Base-by-base conservation (phyloP, 2,113 vertebrate species). In the Scomber japonicus region DNA sequence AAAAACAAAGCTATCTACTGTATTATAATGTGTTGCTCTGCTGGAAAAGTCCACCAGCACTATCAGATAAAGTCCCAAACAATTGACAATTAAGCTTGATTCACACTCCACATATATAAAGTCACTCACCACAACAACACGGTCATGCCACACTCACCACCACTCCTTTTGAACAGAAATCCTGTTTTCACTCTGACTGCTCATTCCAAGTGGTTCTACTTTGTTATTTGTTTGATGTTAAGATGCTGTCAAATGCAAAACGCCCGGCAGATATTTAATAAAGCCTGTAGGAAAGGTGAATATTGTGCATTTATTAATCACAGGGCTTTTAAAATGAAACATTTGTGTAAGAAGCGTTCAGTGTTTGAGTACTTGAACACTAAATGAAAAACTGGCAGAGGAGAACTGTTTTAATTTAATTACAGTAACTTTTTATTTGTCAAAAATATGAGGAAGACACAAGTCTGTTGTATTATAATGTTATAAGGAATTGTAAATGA, bases 301-400 rank as follows among this genome's bases (percentile, higher is more conserved):
- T 11, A n/a, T 64, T 50, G 27, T 12, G 21, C 3, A 24, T 19
- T 72, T 19, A 27, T 40, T 40, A 40, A 40, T 40, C 9, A 40
- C 11, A 51, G 45, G 50, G 51, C 27, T 71, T 57, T 63, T 71
- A 3, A 60, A 19, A 17, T 48, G 27, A 71, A 68, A 40, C 9
- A n/a, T 40, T 10, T 51, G 19, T 15, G 55, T 15, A 45, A 15
- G 11, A 45, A 40, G 35, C 6, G 24, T 57, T 66, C 24, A 3
- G 35, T 0, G 35, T 21, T 49, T 0, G 24, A 64, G 44, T 10
- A 24, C 7, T 10, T 12, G 4, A 21, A 8, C 2, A 11, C 35
- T 40, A 9, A 51, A 69, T 40, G 35, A 27, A 44, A 27, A 21
- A 35, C 14, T 1, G 51, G 16, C 24, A 15, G 48, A 24, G 13